phyloP scores from a whole-genome alignment of 2,113 vertebrate species.

The Limanda limanda region DNA sequence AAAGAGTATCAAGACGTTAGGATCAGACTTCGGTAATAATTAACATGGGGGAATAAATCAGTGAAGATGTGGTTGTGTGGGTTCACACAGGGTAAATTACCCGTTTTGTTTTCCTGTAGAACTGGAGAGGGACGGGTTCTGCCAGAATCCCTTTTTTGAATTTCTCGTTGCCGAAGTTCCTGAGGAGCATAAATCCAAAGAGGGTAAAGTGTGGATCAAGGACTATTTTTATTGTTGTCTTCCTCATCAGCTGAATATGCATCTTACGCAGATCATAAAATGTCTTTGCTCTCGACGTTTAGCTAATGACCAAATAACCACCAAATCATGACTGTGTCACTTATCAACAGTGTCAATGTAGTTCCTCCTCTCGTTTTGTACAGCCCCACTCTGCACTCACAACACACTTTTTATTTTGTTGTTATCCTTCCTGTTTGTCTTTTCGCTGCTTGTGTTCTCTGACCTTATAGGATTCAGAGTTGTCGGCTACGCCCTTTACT shows the following conservation, averaged over 20 bases:
- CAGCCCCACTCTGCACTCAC: not conserved
- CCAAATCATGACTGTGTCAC: not conserved
- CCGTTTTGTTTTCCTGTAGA: conserved; percentile 54
- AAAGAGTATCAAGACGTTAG: too few relatives aligned
- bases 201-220: conserved; percentile 63
- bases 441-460: conserved; percentile 14
- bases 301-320: not conserved
- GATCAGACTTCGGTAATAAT: too few relatives aligned
- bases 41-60: too few relatives aligned
- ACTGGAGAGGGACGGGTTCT: conserved; percentile 82
- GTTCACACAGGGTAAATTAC: too few relatives aligned
- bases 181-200: conserved; percentile 69
- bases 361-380: not conserved
- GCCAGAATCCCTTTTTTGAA: conserved; percentile 77
- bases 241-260: not conserved
- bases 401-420: too few relatives aligned
- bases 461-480: conserved; percentile 70
- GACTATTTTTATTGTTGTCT: not conserved
- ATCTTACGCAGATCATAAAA: not conserved
- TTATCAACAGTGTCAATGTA: conserved; percentile 8
- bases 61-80: too few relatives aligned
- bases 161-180: conserved; percentile 83
- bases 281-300: not conserved
- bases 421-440: not conserved
- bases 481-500: conserved; percentile 85